A percentile compares a stretch with the other conserved stretches of the same genome.
Conservation (phyloP, 1,140 invertebrate genomes). For the Drosophila watanabei region DNA sequence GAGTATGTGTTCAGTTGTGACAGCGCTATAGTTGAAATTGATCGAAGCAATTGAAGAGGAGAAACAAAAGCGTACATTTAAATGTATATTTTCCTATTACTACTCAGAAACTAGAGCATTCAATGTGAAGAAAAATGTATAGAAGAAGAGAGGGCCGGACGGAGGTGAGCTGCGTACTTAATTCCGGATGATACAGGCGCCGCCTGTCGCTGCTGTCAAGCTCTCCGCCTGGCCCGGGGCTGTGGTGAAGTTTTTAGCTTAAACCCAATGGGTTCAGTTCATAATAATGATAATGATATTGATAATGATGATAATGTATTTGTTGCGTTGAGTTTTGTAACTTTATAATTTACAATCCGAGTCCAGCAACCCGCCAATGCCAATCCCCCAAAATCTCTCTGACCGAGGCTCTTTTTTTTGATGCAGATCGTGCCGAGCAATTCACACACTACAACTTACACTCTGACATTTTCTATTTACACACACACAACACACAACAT, state of each 20-base stretch:
- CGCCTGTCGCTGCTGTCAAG: neutral
- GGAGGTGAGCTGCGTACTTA: conserved; percentile 57
- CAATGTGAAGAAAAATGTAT: conserved; percentile 36
- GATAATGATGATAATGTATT: conserved; percentile 45
- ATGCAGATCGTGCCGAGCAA: conserved; percentile 46
- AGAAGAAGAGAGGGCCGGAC: conserved; percentile 25
- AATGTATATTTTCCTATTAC: conserved; percentile 47
- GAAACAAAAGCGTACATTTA: conserved; percentile 21
- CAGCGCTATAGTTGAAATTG: conserved; percentile 50
- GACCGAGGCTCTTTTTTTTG: conserved; percentile 41
- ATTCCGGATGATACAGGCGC: conserved; percentile 23
- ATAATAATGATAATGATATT: conserved; percentile 34
- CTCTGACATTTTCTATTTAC: conserved; percentile 52
- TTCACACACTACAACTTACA: conserved; percentile 35
- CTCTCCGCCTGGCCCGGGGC: conserved; percentile 32
- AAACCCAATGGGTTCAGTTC: conserved; percentile 74
- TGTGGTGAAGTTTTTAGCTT: conserved; percentile 48
- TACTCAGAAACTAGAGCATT: conserved; percentile 60
- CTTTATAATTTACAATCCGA: conserved; percentile 56
- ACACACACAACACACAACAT: conserved; percentile 33
- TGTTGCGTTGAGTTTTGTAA: conserved; percentile 76
- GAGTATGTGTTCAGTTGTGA: conserved; percentile 43
- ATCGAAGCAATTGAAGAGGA: conserved; percentile 36
- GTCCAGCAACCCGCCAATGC: conserved; percentile 38
- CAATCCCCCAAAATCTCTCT: conserved; percentile 21